Evolutionary conservation across 2,888 invertebrate species (phyloP).

Genomic region (Yponomeuta malinellus): DNA sequence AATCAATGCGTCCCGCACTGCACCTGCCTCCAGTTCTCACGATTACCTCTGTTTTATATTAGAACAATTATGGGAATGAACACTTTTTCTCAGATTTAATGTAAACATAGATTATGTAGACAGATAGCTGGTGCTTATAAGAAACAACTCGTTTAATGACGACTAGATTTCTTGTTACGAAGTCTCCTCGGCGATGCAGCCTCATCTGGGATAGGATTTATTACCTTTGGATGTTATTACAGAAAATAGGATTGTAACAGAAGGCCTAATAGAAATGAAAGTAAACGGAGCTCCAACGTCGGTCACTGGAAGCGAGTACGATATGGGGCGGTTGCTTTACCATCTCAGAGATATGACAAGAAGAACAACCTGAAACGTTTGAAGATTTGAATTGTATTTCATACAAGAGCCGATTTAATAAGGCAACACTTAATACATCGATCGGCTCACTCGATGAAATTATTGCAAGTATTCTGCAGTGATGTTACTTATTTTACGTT

Average conservation of each 20-base stretch:
- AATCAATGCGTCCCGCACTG: slow-evolving; percentile 36
- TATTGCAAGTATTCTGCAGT: too few species aligned
- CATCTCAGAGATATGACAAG: too few species aligned
- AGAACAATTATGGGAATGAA: slow-evolving; percentile 52
- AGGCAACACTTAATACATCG: too few species aligned
- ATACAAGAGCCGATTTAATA: too few species aligned
- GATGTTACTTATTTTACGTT: too few species aligned
- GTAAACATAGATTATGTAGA: slow-evolving; percentile 22
- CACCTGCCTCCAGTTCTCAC: slow-evolving; percentile 61
- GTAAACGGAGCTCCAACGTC: too few species aligned
- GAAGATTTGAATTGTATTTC: too few species aligned
- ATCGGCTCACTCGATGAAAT: too few species aligned
- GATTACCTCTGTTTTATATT: slow-evolving; percentile 34
- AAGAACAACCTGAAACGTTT: too few species aligned
- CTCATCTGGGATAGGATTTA: slow-evolving; percentile 1
- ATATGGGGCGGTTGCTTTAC: too few species aligned
- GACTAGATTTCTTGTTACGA: neutral
- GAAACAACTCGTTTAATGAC: slow-evolving; percentile 11
- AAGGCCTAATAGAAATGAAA: neutral
- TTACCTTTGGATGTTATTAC: neutral
- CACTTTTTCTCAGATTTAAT: slow-evolving; percentile 33
- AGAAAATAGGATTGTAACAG: neutral
- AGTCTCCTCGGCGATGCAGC: neutral
- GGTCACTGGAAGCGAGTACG: too few species aligned
- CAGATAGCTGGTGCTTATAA: slow-evolving; percentile 1